phyloP scores from a whole-genome alignment of 2,888 invertebrate genomes.

The Drosophila limbata region DNA sequence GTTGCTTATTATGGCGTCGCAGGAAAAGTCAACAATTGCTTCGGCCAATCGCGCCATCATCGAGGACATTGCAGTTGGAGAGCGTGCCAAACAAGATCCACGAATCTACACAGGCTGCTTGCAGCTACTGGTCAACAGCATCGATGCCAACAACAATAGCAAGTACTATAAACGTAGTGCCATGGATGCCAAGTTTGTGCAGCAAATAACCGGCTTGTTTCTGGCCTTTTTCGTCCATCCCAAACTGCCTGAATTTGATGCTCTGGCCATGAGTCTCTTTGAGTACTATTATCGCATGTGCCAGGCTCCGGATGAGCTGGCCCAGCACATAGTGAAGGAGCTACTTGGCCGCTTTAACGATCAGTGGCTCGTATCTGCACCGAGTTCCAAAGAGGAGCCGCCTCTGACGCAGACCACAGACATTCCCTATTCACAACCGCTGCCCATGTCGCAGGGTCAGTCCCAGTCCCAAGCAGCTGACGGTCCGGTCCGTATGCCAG shows the following conservation, averaged over 20 bases:
- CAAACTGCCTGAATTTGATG: conserved; percentile 86
- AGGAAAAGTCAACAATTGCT: conserved; percentile 87
- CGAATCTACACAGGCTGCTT: conserved; percentile 82
- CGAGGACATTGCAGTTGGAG: conserved; percentile 89
- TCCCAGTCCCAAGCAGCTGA: conserved; percentile 2
- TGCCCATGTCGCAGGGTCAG: conserved; percentile 56
- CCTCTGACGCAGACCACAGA: conserved; percentile 56
- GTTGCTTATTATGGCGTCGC: conserved; percentile 92
- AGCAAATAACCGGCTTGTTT: conserved; percentile 84
- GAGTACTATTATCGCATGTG: conserved; percentile 87
- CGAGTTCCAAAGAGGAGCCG: background rate
- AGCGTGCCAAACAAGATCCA: conserved; percentile 81
- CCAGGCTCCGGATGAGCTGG: conserved; percentile 87
- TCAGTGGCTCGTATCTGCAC: conserved; percentile 74
- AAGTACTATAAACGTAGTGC: conserved; percentile 84
- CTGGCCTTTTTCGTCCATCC: conserved; percentile 86
- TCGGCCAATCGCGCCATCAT: conserved; percentile 91
- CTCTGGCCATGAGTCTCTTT: conserved; percentile 86
- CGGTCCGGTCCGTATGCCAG: conserved; percentile 63
- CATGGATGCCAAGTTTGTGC: conserved; percentile 74
- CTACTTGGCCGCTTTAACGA: conserved; percentile 86
- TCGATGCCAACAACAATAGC: conserved; percentile 77
- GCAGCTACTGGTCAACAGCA: conserved; percentile 82
- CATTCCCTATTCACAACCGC: conserved; percentile 75
- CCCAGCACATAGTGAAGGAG: conserved; percentile 86